Base-by-base conservation (phyloP, 2,797 vertebrate species). In the Pteronotus mesoamericanus region DNA sequence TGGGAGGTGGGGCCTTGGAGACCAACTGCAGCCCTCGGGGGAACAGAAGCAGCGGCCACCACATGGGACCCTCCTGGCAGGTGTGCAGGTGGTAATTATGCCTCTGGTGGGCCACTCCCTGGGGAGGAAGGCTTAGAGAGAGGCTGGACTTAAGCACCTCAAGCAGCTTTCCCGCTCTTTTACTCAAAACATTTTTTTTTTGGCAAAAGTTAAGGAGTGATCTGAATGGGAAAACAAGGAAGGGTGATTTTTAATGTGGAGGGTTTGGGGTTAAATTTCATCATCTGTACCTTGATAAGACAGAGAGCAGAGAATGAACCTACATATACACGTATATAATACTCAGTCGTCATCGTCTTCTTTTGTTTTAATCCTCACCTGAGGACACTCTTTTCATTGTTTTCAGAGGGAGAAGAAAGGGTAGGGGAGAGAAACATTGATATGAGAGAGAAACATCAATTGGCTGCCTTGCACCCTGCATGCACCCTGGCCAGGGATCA, bases 171-270 rank as follows among this genome's bases (percentile, higher is more conserved):
- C 53, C 11, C 24, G 57, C 32, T 6, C 39, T 72, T 88, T 71
- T 68, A 22, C 48, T 66, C 26, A 87, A 84, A 93, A 85, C 34
- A 86, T 89, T 96, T 83, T 61, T 89, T 37, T 83, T 64, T 64
- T 85, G 78, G 11, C 46, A 95, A 7, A 90, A 80, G 69, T 82
- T 86, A 78, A 83, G 39, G 42, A 90, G 59, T 19, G 11, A 74
- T 21, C 37, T 46, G 46, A 86, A 53, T 29, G 48, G 21, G 44
- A 59, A 85, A 88, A n/a, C 22, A 32, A 88, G 42, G 42, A 74
- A 86, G 24, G 24, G 10, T 39, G 79, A 57, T 57, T 42, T 21
- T 14, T 66, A 21, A 57, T 14, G 10, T 37, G 5, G 6, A 72
- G 32, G 5, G 12, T 3, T 39, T 11, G 78, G 44, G 69, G 18